Conservation (phyloP, 2,888 invertebrate species). For the Ophioninae sp. region DNA sequence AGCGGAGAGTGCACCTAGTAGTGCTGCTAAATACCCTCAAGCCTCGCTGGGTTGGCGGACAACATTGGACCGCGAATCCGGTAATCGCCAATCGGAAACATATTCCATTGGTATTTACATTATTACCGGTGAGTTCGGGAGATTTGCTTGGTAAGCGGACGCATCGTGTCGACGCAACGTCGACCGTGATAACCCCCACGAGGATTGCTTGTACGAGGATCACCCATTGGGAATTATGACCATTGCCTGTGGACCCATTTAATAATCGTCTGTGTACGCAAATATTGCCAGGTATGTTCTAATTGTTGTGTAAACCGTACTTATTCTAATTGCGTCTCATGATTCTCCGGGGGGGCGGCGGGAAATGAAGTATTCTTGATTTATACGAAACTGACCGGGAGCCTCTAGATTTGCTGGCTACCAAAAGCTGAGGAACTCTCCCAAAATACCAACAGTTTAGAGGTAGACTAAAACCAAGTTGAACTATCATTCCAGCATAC, state of each 20-base stretch:
- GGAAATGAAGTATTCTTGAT: too few relatives aligned
- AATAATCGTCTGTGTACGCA: not conserved
- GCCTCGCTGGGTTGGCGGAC: slow-evolving; percentile 12
- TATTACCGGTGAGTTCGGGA: slow-evolving; percentile 26
- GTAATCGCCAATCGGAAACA: slow-evolving; percentile 38
- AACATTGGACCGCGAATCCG: slow-evolving; percentile 42
- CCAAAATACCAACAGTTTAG: too few relatives aligned
- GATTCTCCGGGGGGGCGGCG: too few relatives aligned
- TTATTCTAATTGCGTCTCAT: too few relatives aligned
- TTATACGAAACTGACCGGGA: too few relatives aligned
- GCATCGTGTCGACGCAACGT: slow-evolving; percentile 11
- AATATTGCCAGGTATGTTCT: not conserved
- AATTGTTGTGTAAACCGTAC: not conserved
- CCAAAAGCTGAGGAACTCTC: too few relatives aligned
- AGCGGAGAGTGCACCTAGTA: not conserved
- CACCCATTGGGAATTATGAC: slow-evolving; percentile 31
- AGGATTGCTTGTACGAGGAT: slow-evolving; percentile 11
- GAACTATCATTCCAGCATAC: too few relatives aligned
- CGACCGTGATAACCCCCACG: slow-evolving; percentile 19
- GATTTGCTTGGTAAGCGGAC: slow-evolving; percentile 24
- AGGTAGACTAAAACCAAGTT: too few relatives aligned
- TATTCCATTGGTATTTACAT: slow-evolving; percentile 40
- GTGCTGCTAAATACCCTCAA: not conserved
- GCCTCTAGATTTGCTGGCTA: too few relatives aligned
- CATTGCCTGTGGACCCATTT: slow-evolving; percentile 21